These are phyloP conservation scores for Pammene aurita DNA, from an alignment of 2,888 invertebrate genomes.

Conservation along the genomic window DNA sequence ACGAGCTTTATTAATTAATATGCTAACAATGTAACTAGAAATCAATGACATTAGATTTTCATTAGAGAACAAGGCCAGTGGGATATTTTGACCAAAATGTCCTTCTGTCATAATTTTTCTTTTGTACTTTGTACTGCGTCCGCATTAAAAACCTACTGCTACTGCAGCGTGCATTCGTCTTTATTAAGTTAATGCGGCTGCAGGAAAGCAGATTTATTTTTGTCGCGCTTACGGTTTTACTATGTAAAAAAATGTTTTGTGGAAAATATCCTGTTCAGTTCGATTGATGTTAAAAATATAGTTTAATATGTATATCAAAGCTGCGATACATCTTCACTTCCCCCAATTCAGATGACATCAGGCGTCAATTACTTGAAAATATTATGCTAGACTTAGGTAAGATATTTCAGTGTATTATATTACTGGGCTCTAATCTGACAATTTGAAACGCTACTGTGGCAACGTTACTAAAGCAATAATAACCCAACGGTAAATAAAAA, in stretches of 20 bases:
- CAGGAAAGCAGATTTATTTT: slow-evolving; percentile 19
- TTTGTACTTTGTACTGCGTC: slow-evolving; percentile 4
- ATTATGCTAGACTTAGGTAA: too few relatives aligned
- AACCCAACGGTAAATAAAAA: slow-evolving; percentile 24
- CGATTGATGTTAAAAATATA: too few relatives aligned
- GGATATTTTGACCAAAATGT: slow-evolving; percentile 4
- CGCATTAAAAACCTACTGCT: slow-evolving; percentile 10
- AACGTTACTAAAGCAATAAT: slow-evolving; percentile 14
- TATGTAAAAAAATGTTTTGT: neutral
- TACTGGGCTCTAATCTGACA: too few relatives aligned
- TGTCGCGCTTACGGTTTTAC: neutral
- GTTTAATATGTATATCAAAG: too few relatives aligned
- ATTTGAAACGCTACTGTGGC: neutral
- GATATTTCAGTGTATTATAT: too few relatives aligned
- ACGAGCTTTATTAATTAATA: slow-evolving; percentile 12
- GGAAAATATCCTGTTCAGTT: too few relatives aligned
- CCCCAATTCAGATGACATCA: too few relatives aligned
- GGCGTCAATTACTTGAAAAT: too few relatives aligned
- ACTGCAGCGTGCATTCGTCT: slow-evolving; percentile 22
- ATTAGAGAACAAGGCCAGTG: slow-evolving; percentile 13
- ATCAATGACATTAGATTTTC: slow-evolving; percentile 3
- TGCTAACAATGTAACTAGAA: neutral
- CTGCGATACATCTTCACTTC: too few relatives aligned
- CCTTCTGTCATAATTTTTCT: slow-evolving; percentile 6
- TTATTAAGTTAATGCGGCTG: slow-evolving; percentile 18